Evolutionary conservation across 2,113 vertebrate genomes (phyloP).

Genomic region (Trogon melanurus): DNA sequence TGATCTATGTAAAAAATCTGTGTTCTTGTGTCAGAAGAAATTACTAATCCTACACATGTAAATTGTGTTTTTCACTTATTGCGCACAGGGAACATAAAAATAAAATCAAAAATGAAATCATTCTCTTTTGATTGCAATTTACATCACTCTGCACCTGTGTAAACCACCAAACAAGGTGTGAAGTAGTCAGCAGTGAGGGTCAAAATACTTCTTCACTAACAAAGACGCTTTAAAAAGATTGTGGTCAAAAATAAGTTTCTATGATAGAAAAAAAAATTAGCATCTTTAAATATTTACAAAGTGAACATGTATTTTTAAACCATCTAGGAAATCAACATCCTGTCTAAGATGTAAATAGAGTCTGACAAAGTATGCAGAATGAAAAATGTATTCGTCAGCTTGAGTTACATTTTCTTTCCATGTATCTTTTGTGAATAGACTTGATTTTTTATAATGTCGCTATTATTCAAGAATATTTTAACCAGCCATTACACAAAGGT

Average conservation of each 20-base stretch:
- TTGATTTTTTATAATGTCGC: slow-evolving; percentile 55
- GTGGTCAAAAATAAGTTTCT: slow-evolving; percentile 1
- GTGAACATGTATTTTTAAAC: neutral
- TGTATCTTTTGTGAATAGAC: slow-evolving; percentile 29
- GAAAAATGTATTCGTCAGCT: slow-evolving; percentile 22
- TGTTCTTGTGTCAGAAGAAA: neutral
- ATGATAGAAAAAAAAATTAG: slow-evolving; percentile 33
- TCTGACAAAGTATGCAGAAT: neutral
- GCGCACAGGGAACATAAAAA: neutral
- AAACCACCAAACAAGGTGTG: slow-evolving; percentile 39
- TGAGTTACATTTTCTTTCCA: neutral
- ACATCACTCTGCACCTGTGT: slow-evolving; percentile 21
- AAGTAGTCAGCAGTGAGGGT: neutral
- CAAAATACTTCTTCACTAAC: neutral
- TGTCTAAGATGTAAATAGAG: slow-evolving; percentile 21
- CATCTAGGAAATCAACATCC: slow-evolving; percentile 27
- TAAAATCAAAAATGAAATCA: neutral
- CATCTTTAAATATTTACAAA: slow-evolving; percentile 47
- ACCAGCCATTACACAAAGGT: slow-evolving; percentile 15
- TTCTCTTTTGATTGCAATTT: neutral
- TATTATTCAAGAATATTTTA: slow-evolving; percentile 52
- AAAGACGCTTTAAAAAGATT: slow-evolving; percentile 23
- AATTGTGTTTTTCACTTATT: neutral
- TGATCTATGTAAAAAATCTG: neutral
- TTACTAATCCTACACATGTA: neutral